Evolutionary conservation across 2,797 vertebrate species (phyloP).

Genomic region (Calcarius lapponicus): DNA sequence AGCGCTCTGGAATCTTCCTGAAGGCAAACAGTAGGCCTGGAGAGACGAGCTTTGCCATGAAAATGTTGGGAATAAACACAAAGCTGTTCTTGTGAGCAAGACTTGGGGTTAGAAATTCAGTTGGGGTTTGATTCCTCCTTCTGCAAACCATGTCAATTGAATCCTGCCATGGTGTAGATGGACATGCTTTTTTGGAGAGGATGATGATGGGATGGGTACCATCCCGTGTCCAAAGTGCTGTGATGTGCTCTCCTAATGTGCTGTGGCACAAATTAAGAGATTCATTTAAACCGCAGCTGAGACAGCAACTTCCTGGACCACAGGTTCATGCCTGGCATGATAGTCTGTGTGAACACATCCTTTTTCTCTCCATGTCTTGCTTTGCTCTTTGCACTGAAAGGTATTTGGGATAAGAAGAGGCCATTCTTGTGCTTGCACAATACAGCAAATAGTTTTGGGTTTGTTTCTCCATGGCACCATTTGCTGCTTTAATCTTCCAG

Average conservation of each 20-base stretch:
- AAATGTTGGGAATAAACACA: background rate
- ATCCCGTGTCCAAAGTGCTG: rapidly evolving
- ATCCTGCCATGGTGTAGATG: rapidly evolving
- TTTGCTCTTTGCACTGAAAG: background rate
- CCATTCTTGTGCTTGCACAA: background rate
- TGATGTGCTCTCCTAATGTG: background rate
- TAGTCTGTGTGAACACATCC: background rate
- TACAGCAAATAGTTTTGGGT: background rate
- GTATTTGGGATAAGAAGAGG: background rate
- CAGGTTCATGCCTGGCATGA: background rate
- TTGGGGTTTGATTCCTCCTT: background rate
- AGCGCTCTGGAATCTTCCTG: constrained; percentile 15
- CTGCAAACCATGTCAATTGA: background rate
- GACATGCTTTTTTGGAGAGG: background rate
- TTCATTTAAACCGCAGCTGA: background rate
- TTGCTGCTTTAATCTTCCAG: background rate
- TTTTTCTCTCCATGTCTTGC: background rate
- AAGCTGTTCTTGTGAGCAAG: background rate
- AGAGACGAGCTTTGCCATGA: background rate
- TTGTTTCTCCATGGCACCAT: background rate
- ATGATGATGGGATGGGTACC: background rate
- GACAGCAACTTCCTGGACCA: background rate
- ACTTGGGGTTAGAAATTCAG: background rate
- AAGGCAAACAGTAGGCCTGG: background rate
- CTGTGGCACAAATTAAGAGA: background rate